Evolutionary conservation across 1,140 invertebrate species (phyloP), one percentile per base, ranked within the genome.

Genomic region (Cephus cinctus): DNA sequence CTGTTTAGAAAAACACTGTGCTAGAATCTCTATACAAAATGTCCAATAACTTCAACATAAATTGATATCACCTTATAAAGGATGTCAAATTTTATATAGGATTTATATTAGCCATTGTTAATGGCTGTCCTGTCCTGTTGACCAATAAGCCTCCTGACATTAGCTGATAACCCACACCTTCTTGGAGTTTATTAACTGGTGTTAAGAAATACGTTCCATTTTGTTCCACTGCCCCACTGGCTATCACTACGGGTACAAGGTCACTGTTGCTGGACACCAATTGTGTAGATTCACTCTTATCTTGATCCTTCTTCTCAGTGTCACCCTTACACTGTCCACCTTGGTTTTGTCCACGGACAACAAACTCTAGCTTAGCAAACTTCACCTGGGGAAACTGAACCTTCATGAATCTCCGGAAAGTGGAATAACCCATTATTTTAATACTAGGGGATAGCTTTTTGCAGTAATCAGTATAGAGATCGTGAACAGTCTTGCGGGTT

Each of bases 321-420:
- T 68, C 74, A 51, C 61, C 71, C n/a, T n/a, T n/a, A n/a, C n/a
- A n/a, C n/a, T n/a, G n/a, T n/a, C n/a, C n/a, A n/a, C n/a, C n/a
- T n/a, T n/a, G n/a, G n/a, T 72, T 46, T 71, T 78, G 59, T 67
- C 76, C 44, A 70, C 73, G 71, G 75, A 80, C 41, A 63, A 79
- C 38, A 72, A 77, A 73, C 71, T 87, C 85, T 19, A 81, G 68
- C 69, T 87, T 87, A 44, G 82, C 83, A 63, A 89, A 89, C 62
- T 85, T 86, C 2, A 89, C 81, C 58, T 88, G 83, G 2, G 87
- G 86, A 69, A 89, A 90, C 63, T 89, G 86, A 56, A 87, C 85
- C 63, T 88, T 88, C 83, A 90, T 85, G 59, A 89, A 90, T 57
- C 86, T 81, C 44, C 86, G 75, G 71, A 90, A 90, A 15, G 86